Base-by-base conservation (phyloP, 2,797 vertebrate genomes). In the Lateolabrax maculatus region DNA sequence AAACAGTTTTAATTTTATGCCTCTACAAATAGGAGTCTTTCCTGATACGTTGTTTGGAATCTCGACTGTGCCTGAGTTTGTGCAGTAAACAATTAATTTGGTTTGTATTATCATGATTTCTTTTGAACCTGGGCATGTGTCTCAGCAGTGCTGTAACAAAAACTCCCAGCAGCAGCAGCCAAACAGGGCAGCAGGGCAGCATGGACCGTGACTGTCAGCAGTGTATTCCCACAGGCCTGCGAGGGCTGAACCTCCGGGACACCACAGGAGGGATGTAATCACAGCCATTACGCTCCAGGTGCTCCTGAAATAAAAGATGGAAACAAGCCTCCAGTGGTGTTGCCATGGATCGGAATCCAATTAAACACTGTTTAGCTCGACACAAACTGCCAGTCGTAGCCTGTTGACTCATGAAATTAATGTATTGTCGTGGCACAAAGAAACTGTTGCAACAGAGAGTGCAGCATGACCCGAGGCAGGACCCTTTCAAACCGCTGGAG, bases 371-470 rank as follows among this genome's bases (percentile, higher is more conserved):
- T 95, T 95, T 93, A 94, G 92, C 92, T 94, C 87, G 78, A 94
- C 87, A 91, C 91, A 94, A 94, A 90, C 92, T 92, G 90, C 88
- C 92, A 90, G 93, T 93, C 88, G 89, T 92, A 92, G 93, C 88
- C 93, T 94, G 94, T 94, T 95, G 94, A 95, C 93, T 95, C 94
- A 94, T 94, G 92, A 95, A 95, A 96, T 95, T 84, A 95, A 95
- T 93, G 93, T 89, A 94, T 95, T 94, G 93, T 95, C 69, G 41
- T 75, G 73, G 81, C 89, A 94, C 90, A 94, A 94, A 94, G 86
- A 91, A 89, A 90, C 75, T 75, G 85, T 85, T 91, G 85, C 87
- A 80, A 80, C 80, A 86, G 86, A 92, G 87, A 90, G 81, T 79
- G 73, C 78, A 51, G 87, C 84, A 51, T 87, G 90, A 94, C 90